phyloP scores from a whole-genome alignment of 2,888 invertebrate genomes.

The Octodonta nipae region DNA sequence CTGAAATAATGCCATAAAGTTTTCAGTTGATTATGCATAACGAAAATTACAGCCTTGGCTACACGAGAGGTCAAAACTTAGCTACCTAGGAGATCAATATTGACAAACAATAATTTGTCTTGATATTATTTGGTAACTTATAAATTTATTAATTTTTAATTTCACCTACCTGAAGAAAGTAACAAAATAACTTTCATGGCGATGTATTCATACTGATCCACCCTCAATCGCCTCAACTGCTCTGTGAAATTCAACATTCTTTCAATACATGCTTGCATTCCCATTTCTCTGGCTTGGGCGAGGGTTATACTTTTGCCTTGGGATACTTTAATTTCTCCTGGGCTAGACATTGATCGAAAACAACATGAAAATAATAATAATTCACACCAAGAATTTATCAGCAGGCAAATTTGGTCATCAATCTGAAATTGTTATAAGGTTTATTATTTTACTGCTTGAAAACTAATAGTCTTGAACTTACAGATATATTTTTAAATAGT shows the following conservation, averaged over 20 bases:
- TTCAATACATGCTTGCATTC: slow-evolving; percentile 76
- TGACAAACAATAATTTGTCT: too few relatives aligned
- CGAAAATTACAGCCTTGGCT: too few relatives aligned
- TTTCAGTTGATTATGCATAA: too few relatives aligned
- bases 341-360: slow-evolving; percentile 82
- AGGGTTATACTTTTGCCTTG: slow-evolving; percentile 50
- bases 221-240: slow-evolving; percentile 73
- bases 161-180: slow-evolving; percentile 65
- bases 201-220: slow-evolving; percentile 92
- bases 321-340: slow-evolving; percentile 67
- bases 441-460: too few relatives aligned
- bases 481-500: slow-evolving; percentile 89
- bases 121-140: too few relatives aligned
- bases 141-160: too few relatives aligned
- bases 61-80: too few relatives aligned
- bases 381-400: slow-evolving; percentile 97
- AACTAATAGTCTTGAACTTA: too few relatives aligned
- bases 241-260: slow-evolving; percentile 91
- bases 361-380: slow-evolving; percentile 82
- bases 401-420: slow-evolving; percentile 91
- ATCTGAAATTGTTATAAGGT: too few relatives aligned
- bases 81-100: too few relatives aligned
- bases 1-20: too few relatives aligned
- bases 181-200: slow-evolving; percentile 90
- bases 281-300: slow-evolving; percentile 57